phyloP scores from a whole-genome alignment of 2,888 invertebrate genomes.

The Incurvaria masculella region DNA sequence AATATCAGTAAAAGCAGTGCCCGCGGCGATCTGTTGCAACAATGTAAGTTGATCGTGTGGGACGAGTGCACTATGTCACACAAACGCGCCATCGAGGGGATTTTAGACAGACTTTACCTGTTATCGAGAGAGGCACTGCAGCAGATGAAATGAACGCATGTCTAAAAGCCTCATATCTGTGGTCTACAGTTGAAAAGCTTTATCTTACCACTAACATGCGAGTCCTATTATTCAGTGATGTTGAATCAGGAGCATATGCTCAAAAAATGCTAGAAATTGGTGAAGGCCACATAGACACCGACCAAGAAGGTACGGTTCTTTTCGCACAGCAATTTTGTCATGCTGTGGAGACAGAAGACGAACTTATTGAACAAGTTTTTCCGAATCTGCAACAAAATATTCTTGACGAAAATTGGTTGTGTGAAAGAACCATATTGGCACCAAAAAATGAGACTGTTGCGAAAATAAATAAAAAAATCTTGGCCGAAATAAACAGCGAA shows the following conservation, averaged over 20 bases:
- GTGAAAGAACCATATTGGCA: constrained; percentile 19
- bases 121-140: neutral
- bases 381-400: constrained; percentile 17
- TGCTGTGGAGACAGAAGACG: constrained; percentile 6
- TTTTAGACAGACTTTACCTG: constrained; percentile 1
- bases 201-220: neutral
- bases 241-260: constrained; percentile 4
- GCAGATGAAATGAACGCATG: neutral
- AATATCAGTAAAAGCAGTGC: constrained; percentile 17
- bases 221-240: neutral
- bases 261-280: constrained; percentile 16
- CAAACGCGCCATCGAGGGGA: constrained; percentile 12
- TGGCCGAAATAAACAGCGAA: constrained; percentile 14
- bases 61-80: constrained; percentile 19
- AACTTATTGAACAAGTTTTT: constrained; percentile 18
- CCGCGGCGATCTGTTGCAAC: constrained; percentile 14
- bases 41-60: constrained; percentile 18
- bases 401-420: constrained; percentile 17
- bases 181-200: neutral
- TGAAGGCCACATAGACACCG: constrained; percentile 17
- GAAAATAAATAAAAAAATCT: constrained; percentile 20
- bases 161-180: neutral
- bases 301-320: constrained; percentile 17
- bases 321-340: constrained; percentile 16
- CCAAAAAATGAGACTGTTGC: constrained; percentile 20